Conservation (phyloP, 2,797 vertebrate species). For the Karalla daura region DNA sequence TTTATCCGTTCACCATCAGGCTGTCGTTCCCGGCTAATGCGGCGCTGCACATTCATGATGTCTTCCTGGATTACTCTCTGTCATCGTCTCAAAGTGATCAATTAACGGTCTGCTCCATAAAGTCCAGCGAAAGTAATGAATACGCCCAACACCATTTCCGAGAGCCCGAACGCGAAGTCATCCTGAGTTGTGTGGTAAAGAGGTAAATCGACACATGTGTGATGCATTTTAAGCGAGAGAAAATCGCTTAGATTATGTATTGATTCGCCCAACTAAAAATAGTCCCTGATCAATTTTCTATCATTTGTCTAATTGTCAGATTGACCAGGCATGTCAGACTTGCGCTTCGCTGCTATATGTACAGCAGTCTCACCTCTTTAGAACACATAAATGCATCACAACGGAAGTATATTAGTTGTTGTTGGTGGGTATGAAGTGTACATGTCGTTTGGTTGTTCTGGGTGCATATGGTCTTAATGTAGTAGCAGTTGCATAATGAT, state of each 20-base stretch:
- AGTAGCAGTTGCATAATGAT: too few relatives aligned
- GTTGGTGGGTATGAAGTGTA: too few relatives aligned
- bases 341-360: not conserved
- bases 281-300: not conserved
- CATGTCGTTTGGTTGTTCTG: too few relatives aligned
- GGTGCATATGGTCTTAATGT: too few relatives aligned
- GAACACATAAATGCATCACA: too few relatives aligned
- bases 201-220: not conserved
- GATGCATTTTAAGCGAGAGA: not conserved
- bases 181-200: not conserved
- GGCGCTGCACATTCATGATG: not conserved
- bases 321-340: too few relatives aligned
- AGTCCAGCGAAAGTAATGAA: not conserved
- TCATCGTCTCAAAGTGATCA: not conserved
- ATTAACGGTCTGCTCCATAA: not conserved
- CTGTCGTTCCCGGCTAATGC: too few relatives aligned
- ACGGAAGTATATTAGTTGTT: too few relatives aligned
- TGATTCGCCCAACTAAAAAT: not conserved
- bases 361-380: too few relatives aligned
- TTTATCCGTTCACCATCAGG: not conserved
- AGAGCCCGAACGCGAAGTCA: not conserved
- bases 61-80: not conserved
- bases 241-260: not conserved
- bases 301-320: too few relatives aligned
- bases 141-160: not conserved